Evolutionary conservation across 1,140 invertebrate species (phyloP), one percentile per base, ranked within the genome.

Genomic region (Globodera ellingtonae): DNA sequence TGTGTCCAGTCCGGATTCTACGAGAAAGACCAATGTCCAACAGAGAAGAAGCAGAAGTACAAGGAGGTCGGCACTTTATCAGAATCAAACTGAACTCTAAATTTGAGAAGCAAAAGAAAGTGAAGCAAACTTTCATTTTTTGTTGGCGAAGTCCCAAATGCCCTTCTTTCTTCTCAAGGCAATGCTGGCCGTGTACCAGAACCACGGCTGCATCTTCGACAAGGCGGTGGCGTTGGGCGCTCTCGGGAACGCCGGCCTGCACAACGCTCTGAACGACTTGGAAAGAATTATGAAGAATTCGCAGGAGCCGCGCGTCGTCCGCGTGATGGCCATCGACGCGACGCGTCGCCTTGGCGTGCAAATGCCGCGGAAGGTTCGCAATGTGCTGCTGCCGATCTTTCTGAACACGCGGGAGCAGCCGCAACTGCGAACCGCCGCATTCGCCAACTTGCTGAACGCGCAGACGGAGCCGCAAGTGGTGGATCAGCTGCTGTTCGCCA

Each of bases 361-460:
- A 13, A 80, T 80, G 77, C 82, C 85, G 21, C 81, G 73, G 35
- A 74, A 76, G 66, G 84, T 85, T 24, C 84, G 82, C 48, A 76
- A 66, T 7, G 76, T 80, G n/a, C 74, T 85, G 35, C 21, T 85
- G n/a, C 84, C 84, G 10, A 69, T 85, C 77, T 86, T 87, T 62
- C 62, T 80, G 69, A 85, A 85, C 65, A 66, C 52, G 5, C 76
- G 72, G 15, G 85, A 86, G 48, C 81, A 75, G 5, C 80, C 84
- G 46, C 82, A 86, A 65, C 75, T 85, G 24, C 85, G 84, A 35
- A 86, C 80, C 72, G 78, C 86, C 66, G 81, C 84, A 6, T 87
- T 85, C 48, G 66, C 76, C 47, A 84, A 86, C 71, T 67, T 85
- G 65, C 84, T 85, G 84, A 18, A 74, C 18, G 71, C 62, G 18